phyloP scores from a whole-genome alignment of 2,113 vertebrate species.

The Diphyllodes magnificus region DNA sequence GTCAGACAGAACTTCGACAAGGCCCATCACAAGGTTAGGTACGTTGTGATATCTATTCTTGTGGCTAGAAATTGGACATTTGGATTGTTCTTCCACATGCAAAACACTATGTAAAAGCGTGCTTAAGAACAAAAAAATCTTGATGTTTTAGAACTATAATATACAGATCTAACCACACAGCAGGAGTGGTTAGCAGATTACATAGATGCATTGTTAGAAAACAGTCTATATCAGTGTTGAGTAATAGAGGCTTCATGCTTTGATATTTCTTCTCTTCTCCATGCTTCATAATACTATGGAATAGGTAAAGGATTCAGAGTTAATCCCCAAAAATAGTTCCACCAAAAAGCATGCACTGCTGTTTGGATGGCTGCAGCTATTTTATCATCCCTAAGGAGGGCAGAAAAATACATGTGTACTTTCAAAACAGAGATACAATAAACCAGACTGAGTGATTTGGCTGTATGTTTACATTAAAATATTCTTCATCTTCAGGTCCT shows the following conservation, averaged over 20 bases:
- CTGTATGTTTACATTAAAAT: not conserved
- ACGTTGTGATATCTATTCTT: not conserved
- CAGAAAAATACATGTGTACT: not conserved
- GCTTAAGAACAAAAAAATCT: not conserved
- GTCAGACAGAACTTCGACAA: not conserved
- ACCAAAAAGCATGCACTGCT: not conserved
- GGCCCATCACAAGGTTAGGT: not conserved
- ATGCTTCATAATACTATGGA: accelerated
- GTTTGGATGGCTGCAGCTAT: not conserved
- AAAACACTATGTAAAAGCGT: not conserved
- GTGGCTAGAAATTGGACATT: not conserved
- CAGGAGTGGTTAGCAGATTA: not conserved
- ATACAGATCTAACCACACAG: not conserved
- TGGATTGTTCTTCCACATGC: not conserved
- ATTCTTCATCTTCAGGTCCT: not conserved
- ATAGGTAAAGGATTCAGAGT: not conserved
- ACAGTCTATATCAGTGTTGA: not conserved
- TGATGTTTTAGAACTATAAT: not conserved
- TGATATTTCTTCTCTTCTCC: not conserved
- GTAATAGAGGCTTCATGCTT: not conserved
- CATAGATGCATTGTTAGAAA: not conserved
- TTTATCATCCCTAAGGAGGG: not conserved
- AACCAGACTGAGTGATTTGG: not conserved
- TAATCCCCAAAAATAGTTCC: not conserved
- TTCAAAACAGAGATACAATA: not conserved